Evolutionary conservation across 2,888 invertebrate genomes (phyloP).

Genomic region (Itoplectis maculator): DNA sequence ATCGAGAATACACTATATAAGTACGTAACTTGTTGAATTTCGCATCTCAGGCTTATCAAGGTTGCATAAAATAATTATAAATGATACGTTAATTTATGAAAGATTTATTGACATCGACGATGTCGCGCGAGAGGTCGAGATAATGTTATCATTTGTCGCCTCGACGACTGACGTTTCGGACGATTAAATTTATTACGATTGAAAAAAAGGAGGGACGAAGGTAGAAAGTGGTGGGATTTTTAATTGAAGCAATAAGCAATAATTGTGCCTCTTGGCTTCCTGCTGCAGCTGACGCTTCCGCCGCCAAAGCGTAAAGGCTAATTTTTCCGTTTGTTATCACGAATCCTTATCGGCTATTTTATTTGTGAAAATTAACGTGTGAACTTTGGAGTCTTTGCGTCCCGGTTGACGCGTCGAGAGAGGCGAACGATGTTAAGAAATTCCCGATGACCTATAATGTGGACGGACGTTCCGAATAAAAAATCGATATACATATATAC

Average conservation of each 20-base stretch:
- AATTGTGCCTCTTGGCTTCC: constrained; percentile 65
- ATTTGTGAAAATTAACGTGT: not conserved
- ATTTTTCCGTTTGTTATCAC: constrained; percentile 48
- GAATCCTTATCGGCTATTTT: constrained; percentile 25
- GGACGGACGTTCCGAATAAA: constrained; percentile 30
- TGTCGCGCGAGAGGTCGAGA: not conserved
- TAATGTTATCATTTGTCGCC: constrained; percentile 3
- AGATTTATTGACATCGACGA: constrained; percentile 18
- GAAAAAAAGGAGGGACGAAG: not conserved
- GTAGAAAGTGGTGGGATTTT: constrained; percentile 12
- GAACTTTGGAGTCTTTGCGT: constrained; percentile 52
- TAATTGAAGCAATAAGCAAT: constrained; percentile 63
- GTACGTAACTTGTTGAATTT: constrained; percentile 55
- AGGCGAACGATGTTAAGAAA: constrained; percentile 37
- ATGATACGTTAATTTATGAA: constrained; percentile 24
- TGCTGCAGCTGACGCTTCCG: constrained; percentile 48
- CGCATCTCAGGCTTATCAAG: constrained; percentile 15
- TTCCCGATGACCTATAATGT: constrained; percentile 49
- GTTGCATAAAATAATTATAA: constrained; percentile 18
- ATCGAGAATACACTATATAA: constrained; percentile 3
- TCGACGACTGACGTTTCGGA: not conserved
- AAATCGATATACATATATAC: constrained; percentile 37
- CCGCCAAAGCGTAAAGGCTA: constrained; percentile 39
- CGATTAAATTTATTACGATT: not conserved
- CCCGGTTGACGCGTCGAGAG: constrained; percentile 46